Evolutionary conservation across 2,888 invertebrate genomes (phyloP).

Genomic region (Acrocyrtus sp.): DNA sequence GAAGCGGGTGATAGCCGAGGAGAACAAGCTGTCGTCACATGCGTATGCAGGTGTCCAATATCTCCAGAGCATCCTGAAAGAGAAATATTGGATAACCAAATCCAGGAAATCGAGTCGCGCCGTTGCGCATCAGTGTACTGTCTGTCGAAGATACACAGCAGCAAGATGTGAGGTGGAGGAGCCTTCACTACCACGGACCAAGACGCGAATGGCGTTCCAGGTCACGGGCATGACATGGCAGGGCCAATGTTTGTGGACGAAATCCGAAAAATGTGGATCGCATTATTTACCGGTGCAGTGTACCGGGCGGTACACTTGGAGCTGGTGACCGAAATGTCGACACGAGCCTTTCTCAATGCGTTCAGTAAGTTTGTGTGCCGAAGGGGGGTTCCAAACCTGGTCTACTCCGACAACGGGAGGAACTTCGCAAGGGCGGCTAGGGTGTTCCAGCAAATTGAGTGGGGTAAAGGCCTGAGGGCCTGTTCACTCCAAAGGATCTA

Average conservation of each 20-base stretch:
- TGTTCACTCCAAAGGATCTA: neutral
- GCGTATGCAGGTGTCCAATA: neutral
- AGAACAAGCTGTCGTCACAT: neutral
- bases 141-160: too few relatives aligned
- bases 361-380: slow-evolving; percentile 65
- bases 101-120: neutral
- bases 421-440: slow-evolving; percentile 66
- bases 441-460: slow-evolving; percentile 69
- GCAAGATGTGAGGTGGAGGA: too few relatives aligned
- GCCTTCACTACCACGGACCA: too few relatives aligned
- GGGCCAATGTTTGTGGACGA: slow-evolving; percentile 64
- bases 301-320: slow-evolving; percentile 66
- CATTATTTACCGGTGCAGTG: slow-evolving; percentile 66
- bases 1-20: neutral
- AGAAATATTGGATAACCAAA: neutral
- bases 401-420: slow-evolving; percentile 66
- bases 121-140: neutral
- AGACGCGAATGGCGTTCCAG: neutral
- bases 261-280: slow-evolving; percentile 64
- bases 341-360: slow-evolving; percentile 63
- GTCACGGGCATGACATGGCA: slow-evolving; percentile 63
- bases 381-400: slow-evolving; percentile 64
- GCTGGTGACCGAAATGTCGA: slow-evolving; percentile 63
- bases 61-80: neutral
- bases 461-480: neutral